Conservation (phyloP, 2,888 invertebrate genomes). For the Ichneumon xanthorius region DNA sequence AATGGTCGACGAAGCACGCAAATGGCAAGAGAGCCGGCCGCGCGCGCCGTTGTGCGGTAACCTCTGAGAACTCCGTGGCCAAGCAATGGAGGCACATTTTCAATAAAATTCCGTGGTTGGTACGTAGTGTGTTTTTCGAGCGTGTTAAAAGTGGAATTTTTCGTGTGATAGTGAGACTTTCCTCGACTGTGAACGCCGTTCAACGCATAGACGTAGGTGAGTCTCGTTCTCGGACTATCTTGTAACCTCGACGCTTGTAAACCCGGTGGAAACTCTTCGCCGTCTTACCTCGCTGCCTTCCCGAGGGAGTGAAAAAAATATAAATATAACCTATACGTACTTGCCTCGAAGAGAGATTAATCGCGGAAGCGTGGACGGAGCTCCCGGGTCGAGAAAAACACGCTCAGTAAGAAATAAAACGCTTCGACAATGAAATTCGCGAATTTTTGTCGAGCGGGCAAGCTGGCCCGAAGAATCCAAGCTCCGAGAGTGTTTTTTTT, state of each 20-base stretch:
- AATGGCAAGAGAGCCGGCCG: conserved; percentile 7
- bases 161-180: conserved; percentile 81
- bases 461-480: neutral
- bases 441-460: conserved; percentile 4
- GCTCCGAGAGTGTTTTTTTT: neutral
- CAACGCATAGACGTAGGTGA: conserved; percentile 76
- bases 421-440: conserved; percentile 8
- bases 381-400: conserved; percentile 39
- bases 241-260: conserved; percentile 1
- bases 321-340: conserved; percentile 75
- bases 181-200: conserved; percentile 77
- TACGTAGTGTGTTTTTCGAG: conserved; percentile 81
- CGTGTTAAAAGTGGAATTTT: conserved; percentile 78
- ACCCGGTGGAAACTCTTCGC: conserved; percentile 14
- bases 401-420: neutral
- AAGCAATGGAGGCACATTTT: conserved; percentile 82
- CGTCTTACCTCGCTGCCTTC: conserved; percentile 31
- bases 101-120: conserved; percentile 80
- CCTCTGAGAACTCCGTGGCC: conserved; percentile 80
- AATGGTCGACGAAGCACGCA: conserved; percentile 20
- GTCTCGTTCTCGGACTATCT: conserved; percentile 31
- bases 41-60: conserved; percentile 73
- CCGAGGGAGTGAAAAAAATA: conserved; percentile 67
- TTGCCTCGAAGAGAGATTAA: conserved; percentile 24
- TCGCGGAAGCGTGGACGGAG: conserved; percentile 53